Conservation (phyloP, 2,113 vertebrate species). For the Prinia subflava region DNA sequence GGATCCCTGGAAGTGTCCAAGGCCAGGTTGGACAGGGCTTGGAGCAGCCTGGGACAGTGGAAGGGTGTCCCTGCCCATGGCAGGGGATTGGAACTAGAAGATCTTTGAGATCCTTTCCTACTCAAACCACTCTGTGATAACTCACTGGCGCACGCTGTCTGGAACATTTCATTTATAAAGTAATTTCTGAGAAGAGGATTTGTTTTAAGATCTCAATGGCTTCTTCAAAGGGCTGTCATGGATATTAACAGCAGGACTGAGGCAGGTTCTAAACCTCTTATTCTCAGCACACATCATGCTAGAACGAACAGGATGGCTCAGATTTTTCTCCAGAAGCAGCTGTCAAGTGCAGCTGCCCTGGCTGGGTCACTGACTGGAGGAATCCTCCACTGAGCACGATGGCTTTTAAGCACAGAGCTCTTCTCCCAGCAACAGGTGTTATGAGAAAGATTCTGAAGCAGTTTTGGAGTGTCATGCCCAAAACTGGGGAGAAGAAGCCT, state of each 20-base stretch:
- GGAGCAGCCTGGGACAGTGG: neutral
- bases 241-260: neutral
- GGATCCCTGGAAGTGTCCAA: neutral
- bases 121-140: neutral
- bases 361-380: neutral
- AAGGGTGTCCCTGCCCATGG: neutral
- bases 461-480: neutral
- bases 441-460: neutral
- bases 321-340: neutral
- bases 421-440: neutral
- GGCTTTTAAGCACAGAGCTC: neutral
- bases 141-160: neutral
- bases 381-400: rapidly evolving
- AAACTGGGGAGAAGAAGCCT: neutral
- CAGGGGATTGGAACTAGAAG: neutral
- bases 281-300: rapidly evolving
- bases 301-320: neutral
- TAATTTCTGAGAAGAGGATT: neutral
- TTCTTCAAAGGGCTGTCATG: neutral
- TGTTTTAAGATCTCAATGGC: neutral
- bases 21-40: rapidly evolving
- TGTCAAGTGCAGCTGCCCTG: neutral
- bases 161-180: neutral
- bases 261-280: neutral
- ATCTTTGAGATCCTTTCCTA: neutral